These are phyloP conservation scores for Dysmachus trigonus DNA, from an alignment of 2,888 invertebrate genomes.

Conservation along the genomic window DNA sequence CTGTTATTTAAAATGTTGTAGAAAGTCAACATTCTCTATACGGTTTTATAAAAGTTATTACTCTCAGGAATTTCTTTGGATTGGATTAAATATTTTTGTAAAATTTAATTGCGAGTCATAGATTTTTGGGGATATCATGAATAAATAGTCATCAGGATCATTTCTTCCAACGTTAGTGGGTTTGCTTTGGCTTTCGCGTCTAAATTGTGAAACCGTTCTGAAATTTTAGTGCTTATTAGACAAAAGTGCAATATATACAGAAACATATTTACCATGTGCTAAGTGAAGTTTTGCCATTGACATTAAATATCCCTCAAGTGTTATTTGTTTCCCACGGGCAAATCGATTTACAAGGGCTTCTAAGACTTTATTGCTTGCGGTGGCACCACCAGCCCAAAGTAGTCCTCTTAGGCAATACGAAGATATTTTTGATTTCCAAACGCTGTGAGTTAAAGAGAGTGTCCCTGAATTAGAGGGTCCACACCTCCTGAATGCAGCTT, in stretches of 20 bases:
- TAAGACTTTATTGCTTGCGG: constrained; percentile 79
- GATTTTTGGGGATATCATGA: constrained; percentile 60
- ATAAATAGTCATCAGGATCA: constrained; percentile 74
- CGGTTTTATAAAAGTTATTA: not conserved
- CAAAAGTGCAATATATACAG: not conserved
- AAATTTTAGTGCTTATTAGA: not conserved
- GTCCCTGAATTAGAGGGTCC: constrained; percentile 49
- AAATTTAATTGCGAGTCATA: not conserved
- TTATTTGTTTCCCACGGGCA: constrained; percentile 64
- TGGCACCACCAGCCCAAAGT: constrained; percentile 75
- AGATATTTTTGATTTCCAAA: constrained; percentile 67
- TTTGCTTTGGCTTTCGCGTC: constrained; percentile 77
- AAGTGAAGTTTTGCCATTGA: constrained; percentile 72
- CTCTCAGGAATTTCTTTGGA: constrained; percentile 18
- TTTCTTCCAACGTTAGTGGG: constrained; percentile 76
- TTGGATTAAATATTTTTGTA: constrained; percentile 8
- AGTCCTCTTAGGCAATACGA: constrained; percentile 72
- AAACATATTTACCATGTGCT: constrained; percentile 68
- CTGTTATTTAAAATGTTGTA: not conserved
- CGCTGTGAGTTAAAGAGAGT: constrained; percentile 50
- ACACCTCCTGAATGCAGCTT: constrained; percentile 56
- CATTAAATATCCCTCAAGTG: constrained; percentile 72
- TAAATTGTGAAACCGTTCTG: constrained; percentile 75
- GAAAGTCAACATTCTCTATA: not conserved
- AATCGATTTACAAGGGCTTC: constrained; percentile 76